These are phyloP conservation scores for Entomyzon cyanotis DNA, from an alignment of 2,113 vertebrate species.

Conservation along the genomic window DNA sequence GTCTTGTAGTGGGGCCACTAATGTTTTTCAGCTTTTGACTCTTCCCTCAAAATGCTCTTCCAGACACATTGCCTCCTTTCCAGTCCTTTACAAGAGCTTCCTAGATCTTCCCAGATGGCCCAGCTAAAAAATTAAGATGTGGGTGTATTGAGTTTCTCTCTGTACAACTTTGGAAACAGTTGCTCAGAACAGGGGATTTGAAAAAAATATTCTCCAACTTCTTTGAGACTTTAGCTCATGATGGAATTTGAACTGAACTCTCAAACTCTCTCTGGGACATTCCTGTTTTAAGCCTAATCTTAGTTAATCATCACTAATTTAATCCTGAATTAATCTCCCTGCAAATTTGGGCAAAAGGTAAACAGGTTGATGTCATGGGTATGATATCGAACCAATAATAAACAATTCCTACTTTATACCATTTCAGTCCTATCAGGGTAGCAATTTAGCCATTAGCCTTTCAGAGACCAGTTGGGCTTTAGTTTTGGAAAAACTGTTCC, in stretches of 20 bases:
- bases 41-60: neutral
- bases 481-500: neutral
- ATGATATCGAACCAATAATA: neutral
- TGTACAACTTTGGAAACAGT: neutral
- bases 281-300: neutral
- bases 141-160: neutral
- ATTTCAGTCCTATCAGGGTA: neutral
- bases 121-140: neutral
- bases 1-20: neutral
- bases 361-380: neutral
- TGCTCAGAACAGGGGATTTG: neutral
- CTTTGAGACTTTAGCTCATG: neutral
- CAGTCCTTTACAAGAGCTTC: neutral
- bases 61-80: neutral
- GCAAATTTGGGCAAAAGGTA: constrained; percentile 25
- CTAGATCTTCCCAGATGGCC: neutral
- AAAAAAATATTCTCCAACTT: neutral
- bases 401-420: neutral
- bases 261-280: neutral
- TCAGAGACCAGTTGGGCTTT: neutral
- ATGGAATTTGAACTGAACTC: neutral
- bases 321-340: constrained; percentile 13
- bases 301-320: constrained; percentile 52
- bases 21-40: neutral
- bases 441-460: neutral